These are phyloP conservation scores for Pseudococcus jackbeardsleyi DNA, from an alignment of 2,888 invertebrate species.

Conservation along the genomic window DNA sequence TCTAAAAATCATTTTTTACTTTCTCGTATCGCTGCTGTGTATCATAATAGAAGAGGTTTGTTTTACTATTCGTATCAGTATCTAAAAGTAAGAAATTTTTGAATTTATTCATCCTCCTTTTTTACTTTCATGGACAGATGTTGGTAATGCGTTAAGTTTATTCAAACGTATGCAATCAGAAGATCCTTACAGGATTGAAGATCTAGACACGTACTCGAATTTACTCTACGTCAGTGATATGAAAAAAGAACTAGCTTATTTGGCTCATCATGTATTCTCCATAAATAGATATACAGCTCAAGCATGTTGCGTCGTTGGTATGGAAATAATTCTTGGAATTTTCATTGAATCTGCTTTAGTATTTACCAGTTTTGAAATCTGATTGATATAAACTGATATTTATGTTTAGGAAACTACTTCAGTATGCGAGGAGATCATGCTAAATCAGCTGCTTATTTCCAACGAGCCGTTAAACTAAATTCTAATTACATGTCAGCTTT, in stretches of 20 bases:
- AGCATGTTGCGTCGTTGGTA: constrained; percentile 97
- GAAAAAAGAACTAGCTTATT: constrained; percentile 89
- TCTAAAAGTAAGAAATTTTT: background rate
- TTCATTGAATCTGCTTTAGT: background rate
- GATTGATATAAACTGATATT: constrained; percentile 62
- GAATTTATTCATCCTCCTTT: background rate
- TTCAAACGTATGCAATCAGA: constrained; percentile 71
- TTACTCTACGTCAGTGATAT: constrained; percentile 94
- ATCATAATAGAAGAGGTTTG: constrained; percentile 89
- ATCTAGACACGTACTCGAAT: constrained; percentile 97
- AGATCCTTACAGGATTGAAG: constrained; percentile 95
- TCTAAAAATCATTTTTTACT: constrained; percentile 88
- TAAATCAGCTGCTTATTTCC: constrained; percentile 96
- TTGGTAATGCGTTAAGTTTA: constrained; percentile 59
- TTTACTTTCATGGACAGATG: constrained; percentile 51
- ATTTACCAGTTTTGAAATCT: background rate
- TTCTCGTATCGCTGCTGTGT: constrained; percentile 92
- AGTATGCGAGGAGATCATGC: constrained; percentile 95
- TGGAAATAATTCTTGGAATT: constrained; percentile 67
- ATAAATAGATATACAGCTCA: constrained; percentile 97
- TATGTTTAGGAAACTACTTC: constrained; percentile 89
- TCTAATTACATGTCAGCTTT: constrained; percentile 95
- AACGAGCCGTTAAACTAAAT: constrained; percentile 92
- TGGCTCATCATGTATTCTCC: constrained; percentile 93
- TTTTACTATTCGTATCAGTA: background rate